Evolutionary conservation across 53 echinoderm and acorn worm genomes (phyloP), one percentile per base, ranked within the genome.

Genomic region (Crossaster papposus): DNA sequence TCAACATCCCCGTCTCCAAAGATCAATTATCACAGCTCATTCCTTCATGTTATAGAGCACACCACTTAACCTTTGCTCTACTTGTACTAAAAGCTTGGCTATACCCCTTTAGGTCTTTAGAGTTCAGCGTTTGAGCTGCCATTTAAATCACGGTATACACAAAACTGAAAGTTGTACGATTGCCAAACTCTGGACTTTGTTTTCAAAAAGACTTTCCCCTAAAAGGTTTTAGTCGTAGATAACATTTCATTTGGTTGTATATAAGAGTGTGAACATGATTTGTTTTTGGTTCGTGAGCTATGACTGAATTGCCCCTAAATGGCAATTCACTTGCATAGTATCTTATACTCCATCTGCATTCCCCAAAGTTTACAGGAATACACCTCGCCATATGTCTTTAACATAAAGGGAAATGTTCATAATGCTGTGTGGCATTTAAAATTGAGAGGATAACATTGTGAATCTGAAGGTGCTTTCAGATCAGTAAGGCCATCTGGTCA

Each of bases 21-120:
- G 79, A 51, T 51, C 14, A 79, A 52, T 52, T 54, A 79, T 79
- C 51, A 79, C 79, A 51, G 15, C 31, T 24, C 53, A 31, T 70
- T 79, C 53, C 26, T 79, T 51, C 79, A 51, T 30, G 30, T 30
- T 79, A 29, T 15, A 79, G 79, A 14, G 51, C 79, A 79, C 11
- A 54, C 18, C 79, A 79, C 79, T 79, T 79, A 54, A 29, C 79
- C 79, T 58, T 20, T 58, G 58, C 58, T 2, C 58, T 58, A 58
- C 15, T 18, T 58, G 58, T 58, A 58, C 58, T 58, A 15, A 2
- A 20, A 15, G 17, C 58, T 55, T 4, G 38, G 38, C 3, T 5
- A 14, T 55, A 15, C 58, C 12, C 55, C 3, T 18, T 20, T 2
- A 20, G 22, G 58, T 58, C 22, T 20, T 58, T 58, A 20, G 22